Conservation (phyloP, 92 coral and sea anemone genomes). For the Bergia puertoricense region DNA sequence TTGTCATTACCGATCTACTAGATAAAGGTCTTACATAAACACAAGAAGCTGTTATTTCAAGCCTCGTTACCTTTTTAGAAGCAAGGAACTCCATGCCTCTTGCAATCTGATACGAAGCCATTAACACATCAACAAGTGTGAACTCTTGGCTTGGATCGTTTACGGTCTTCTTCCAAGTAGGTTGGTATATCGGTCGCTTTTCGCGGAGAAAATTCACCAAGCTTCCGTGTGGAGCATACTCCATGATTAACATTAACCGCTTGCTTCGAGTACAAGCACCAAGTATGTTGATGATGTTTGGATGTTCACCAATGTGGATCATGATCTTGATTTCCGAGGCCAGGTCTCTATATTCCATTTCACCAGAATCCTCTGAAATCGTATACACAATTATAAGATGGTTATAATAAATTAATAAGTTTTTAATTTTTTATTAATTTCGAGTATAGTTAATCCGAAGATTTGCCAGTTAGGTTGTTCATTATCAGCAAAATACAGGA, state of each 20-base stretch:
- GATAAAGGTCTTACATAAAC: too few relatives aligned
- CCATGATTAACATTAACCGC: slow-evolving; percentile 80
- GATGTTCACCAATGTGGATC: slow-evolving; percentile 86
- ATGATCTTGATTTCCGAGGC: slow-evolving; percentile 89
- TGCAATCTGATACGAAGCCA: slow-evolving; percentile 76
- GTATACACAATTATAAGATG: not conserved
- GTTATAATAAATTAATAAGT: not conserved
- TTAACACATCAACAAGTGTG: slow-evolving; percentile 78
- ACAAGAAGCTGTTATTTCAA: not conserved
- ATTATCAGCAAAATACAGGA: too few relatives aligned
- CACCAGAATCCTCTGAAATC: slow-evolving; percentile 69
- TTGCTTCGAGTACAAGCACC: slow-evolving; percentile 92
- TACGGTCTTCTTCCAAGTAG: slow-evolving; percentile 72
- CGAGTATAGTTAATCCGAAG: too few relatives aligned
- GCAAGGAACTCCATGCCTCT: slow-evolving; percentile 91
- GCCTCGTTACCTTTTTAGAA: slow-evolving; percentile 63
- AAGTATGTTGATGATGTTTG: slow-evolving; percentile 85
- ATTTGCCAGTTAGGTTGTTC: not conserved
- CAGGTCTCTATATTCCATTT: slow-evolving; percentile 81
- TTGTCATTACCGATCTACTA: not conserved
- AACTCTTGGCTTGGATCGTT: slow-evolving; percentile 79
- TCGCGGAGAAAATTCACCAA: slow-evolving; percentile 73
- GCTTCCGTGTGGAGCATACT: slow-evolving; percentile 89
- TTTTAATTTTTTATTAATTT: too few relatives aligned
- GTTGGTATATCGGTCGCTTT: slow-evolving; percentile 68